Percentiles rank a stretch among this genome's conserved stretches.
Evolutionary conservation across 2,797 vertebrate species (phyloP).

Genomic region (Darevskia mixta): DNA sequence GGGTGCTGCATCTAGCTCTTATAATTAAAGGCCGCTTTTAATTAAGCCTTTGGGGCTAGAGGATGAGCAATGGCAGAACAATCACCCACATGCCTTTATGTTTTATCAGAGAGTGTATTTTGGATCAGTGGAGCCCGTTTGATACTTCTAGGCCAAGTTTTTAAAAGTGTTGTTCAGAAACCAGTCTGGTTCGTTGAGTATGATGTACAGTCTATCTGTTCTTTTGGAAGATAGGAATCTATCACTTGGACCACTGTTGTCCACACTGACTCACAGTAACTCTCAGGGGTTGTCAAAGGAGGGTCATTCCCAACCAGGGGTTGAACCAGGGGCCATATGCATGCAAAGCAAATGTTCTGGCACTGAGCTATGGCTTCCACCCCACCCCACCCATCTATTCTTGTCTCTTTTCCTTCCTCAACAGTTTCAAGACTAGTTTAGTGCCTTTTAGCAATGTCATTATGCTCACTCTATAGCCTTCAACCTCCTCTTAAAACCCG

Average conservation of each 20-base stretch:
- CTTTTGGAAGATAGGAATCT: neutral
- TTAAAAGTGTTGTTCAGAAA: neutral
- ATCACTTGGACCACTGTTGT: too few species aligned
- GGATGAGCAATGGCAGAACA: neutral
- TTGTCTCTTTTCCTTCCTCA: neutral
- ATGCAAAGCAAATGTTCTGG: too few species aligned
- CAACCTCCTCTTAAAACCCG: neutral
- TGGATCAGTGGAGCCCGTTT: neutral
- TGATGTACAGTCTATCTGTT: too few species aligned
- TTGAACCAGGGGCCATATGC: too few species aligned
- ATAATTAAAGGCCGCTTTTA: slow-evolving; percentile 45
- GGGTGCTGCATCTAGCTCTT: slow-evolving; percentile 31
- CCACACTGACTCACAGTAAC: too few species aligned
- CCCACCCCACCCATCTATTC: too few species aligned
- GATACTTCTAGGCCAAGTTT: neutral
- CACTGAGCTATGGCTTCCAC: too few species aligned
- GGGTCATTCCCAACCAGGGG: too few species aligned
- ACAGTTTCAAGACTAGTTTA: neutral
- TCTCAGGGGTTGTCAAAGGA: too few species aligned
- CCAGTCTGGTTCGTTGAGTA: neutral
- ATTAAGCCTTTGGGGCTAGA: slow-evolving; percentile 32
- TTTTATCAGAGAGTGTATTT: neutral
- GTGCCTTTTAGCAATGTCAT: neutral
- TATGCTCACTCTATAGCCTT: neutral
- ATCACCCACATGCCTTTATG: neutral